Evolutionary conservation across 2,113 vertebrate genomes (phyloP).

Genomic region (Alouatta palliata): DNA sequence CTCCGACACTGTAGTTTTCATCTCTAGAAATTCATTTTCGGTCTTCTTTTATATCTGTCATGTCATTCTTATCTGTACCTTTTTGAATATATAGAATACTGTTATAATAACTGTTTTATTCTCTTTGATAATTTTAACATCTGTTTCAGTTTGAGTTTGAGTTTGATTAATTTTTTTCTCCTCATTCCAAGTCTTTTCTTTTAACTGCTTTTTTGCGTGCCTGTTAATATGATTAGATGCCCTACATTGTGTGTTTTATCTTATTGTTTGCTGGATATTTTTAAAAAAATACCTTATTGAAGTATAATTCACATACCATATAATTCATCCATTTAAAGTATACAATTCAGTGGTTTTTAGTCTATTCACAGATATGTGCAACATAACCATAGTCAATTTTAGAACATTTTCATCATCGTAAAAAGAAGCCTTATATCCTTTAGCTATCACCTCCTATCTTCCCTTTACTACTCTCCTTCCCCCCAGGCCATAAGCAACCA

Average conservation of each 20-base stretch:
- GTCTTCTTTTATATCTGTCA: background rate
- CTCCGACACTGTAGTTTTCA: background rate
- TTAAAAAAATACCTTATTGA: background rate
- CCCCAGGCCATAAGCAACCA: background rate
- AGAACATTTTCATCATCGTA: background rate
- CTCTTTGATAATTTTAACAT: background rate
- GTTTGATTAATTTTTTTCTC: background rate
- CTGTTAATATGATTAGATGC: background rate
- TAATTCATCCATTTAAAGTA: background rate
- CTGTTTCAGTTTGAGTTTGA: background rate
- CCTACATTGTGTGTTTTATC: background rate
- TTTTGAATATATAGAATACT: background rate
- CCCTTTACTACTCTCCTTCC: background rate
- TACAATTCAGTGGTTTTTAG: background rate
- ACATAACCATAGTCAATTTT: background rate
- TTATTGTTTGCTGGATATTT: background rate
- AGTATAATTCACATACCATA: background rate
- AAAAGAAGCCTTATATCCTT: background rate
- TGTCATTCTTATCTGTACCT: background rate
- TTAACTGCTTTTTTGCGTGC: background rate
- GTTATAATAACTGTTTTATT: background rate
- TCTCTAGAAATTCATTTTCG: background rate
- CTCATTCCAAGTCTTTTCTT: background rate
- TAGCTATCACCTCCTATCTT: background rate
- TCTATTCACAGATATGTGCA: background rate